A percentile compares a stretch with the other conserved stretches of the same genome.
phyloP scores from a whole-genome alignment of 1,140 invertebrate genomes.

The Trachelipus rathkii region DNA sequence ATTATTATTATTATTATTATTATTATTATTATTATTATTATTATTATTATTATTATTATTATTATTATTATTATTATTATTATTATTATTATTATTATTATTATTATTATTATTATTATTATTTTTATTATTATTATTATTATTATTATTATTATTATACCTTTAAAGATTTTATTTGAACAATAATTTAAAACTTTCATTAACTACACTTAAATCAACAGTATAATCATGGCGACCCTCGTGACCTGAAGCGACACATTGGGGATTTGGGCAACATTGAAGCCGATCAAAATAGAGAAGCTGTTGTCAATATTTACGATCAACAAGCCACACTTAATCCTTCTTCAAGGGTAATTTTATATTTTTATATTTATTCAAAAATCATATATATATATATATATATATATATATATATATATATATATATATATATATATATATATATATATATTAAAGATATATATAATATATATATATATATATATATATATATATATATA shows the following conservation, averaged over 20 bases:
- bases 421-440: slow-evolving; percentile 20
- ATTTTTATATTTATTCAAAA: not conserved
- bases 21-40: too few species aligned
- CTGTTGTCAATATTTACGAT: slow-evolving; percentile 18
- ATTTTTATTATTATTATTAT: too few species aligned
- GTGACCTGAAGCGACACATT: slow-evolving; percentile 14
- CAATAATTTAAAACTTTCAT: too few species aligned
- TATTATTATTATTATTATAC: too few species aligned
- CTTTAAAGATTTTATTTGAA: too few species aligned
- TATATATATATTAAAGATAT: not conserved
- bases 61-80: too few species aligned
- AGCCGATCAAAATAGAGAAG: slow-evolving; percentile 5
- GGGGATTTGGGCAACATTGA: slow-evolving; percentile 17
- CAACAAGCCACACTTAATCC: slow-evolving; percentile 20
- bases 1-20: too few species aligned
- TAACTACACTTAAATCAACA: not conserved
- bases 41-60: too few species aligned
- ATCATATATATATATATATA: not conserved
- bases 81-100: too few species aligned
- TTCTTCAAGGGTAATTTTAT: too few species aligned
- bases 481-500: slow-evolving; percentile 20
- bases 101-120: too few species aligned
- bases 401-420: slow-evolving; percentile 7
- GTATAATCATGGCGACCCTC: slow-evolving; percentile 56
- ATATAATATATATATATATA: not conserved